These are phyloP conservation scores for Enteromius fasciolatus DNA, from an alignment of 2,797 vertebrate species.

Conservation along the genomic window DNA sequence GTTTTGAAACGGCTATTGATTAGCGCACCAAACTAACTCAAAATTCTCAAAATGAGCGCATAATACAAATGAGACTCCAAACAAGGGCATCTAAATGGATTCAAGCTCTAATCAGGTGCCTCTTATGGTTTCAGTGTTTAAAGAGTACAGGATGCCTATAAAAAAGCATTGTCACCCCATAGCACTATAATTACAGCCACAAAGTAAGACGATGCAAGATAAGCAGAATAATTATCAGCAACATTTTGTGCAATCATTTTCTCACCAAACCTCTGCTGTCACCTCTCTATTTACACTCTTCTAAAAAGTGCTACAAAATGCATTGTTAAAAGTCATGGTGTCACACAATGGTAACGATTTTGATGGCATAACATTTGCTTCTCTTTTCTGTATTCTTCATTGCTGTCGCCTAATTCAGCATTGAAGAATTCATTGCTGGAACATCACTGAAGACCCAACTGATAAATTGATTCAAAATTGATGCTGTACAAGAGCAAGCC, in stretches of 20 bases:
- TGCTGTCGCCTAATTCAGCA: neutral
- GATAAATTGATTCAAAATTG: constrained; percentile 65
- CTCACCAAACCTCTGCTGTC: too few relatives aligned
- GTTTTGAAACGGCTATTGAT: neutral
- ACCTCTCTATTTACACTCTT: neutral
- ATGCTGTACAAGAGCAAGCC: constrained; percentile 55
- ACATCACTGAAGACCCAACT: constrained; percentile 26
- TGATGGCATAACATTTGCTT: constrained; percentile 24
- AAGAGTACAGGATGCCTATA: constrained; percentile 4
- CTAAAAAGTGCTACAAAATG: constrained; percentile 14
- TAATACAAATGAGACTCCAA: neutral
- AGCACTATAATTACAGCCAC: constrained; percentile 15
- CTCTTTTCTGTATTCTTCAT: constrained; percentile 1
- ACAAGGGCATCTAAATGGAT: constrained; percentile 7
- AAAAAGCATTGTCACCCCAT: constrained; percentile 16
- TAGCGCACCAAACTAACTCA: constrained; percentile 1
- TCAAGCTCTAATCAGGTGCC: neutral
- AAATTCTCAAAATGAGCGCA: neutral
- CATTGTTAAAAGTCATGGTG: constrained; percentile 45
- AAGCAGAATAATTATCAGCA: constrained; percentile 30
- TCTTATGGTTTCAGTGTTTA: constrained; percentile 17
- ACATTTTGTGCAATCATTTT: too few relatives aligned
- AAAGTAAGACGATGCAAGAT: constrained; percentile 10
- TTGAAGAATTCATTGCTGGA: constrained; percentile 10
- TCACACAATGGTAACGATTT: constrained; percentile 8